Base-by-base conservation (phyloP, 2,797 vertebrate species). In the Hydrolagus colliei region DNA sequence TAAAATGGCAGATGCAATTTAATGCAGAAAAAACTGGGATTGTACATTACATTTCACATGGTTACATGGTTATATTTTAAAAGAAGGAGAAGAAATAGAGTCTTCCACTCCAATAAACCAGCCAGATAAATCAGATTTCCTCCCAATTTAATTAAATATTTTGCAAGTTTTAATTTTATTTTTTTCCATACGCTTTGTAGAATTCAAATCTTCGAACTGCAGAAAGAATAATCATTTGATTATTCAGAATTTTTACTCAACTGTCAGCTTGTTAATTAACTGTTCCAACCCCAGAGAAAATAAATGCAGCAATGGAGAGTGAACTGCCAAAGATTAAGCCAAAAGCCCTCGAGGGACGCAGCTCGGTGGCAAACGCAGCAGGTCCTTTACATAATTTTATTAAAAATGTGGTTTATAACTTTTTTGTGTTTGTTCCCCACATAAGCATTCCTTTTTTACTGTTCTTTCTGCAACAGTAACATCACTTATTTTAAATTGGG, bases 71-170 rank as follows among this genome's bases (percentile, higher is more conserved):
- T 52, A 52, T 3, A 52, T 52, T 52, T 52, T 52, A 52, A 52
- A 52, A 52, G 41, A 6, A 52, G 41, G 6, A 52, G 41, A 3
- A 52, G 41, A 52, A 27, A 27, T 27, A 27, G 41, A 16, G 59
- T 52, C 75, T 18, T 74, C 2, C 27, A 27, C 14, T 74, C 59
- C 41, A 52, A 59, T 20, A 77, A 77, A 61, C 52, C 75, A 73
- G 72, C 22, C 9, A 52, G 41, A 59, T 14, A 77, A 77, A 59
- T 59, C 75, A 77, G 8, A 52, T 59, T 77, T 52, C 18, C 41
- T 10, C 16, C 32, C 73, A 75, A 41, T 52, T 18, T 75, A 75
- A 75, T 75, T 75, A 75, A 75, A 75, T 75, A 12, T 75, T 52
- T 18, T 9, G n/a, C 16, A 59, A 9, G 59, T 77, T 77, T 59